Evolutionary conservation across 2,113 vertebrate genomes (phyloP).

Genomic region (Carassius gibelio): DNA sequence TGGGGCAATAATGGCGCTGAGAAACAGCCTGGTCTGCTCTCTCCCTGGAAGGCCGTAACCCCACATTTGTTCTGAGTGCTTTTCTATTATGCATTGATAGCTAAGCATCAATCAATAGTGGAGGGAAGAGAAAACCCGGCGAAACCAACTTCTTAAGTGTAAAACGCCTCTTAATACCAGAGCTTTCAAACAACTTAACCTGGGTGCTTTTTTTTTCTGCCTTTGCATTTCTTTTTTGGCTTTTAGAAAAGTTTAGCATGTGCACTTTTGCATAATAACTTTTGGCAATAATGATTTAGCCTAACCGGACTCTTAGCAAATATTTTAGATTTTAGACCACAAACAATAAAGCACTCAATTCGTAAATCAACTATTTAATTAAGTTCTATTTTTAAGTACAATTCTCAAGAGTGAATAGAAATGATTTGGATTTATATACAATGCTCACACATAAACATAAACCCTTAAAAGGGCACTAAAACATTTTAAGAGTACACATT

Average conservation of each 20-base stretch:
- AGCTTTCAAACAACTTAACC: slow-evolving; percentile 86
- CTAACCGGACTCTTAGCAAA: not conserved
- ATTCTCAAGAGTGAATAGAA: slow-evolving; percentile 31
- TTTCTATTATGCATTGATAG: slow-evolving; percentile 87
- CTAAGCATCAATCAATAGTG: slow-evolving; percentile 84
- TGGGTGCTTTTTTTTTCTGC: slow-evolving; percentile 74
- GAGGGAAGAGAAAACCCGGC: slow-evolving; percentile 82
- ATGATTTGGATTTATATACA: slow-evolving; percentile 52
- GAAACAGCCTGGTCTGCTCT: slow-evolving; percentile 77
- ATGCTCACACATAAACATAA: slow-evolving; percentile 26
- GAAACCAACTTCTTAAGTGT: slow-evolving; percentile 86
- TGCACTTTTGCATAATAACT: not conserved
- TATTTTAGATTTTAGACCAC: not conserved
- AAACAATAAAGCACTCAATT: not conserved
- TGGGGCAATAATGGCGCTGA: slow-evolving; percentile 83
- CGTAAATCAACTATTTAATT: slow-evolving; percentile 28
- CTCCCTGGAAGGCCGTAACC: slow-evolving; percentile 82
- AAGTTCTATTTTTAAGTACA: slow-evolving; percentile 35
- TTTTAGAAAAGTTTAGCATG: slow-evolving; percentile 44
- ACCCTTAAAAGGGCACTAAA: slow-evolving; percentile 1
- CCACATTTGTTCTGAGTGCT: slow-evolving; percentile 85
- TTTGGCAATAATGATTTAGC: not conserved
- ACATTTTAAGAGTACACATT: slow-evolving; percentile 29
- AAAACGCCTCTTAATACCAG: slow-evolving; percentile 85
- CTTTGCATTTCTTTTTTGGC: not conserved